Conservation (phyloP, 1,140 invertebrate species). For the Magallana gigas region DNA sequence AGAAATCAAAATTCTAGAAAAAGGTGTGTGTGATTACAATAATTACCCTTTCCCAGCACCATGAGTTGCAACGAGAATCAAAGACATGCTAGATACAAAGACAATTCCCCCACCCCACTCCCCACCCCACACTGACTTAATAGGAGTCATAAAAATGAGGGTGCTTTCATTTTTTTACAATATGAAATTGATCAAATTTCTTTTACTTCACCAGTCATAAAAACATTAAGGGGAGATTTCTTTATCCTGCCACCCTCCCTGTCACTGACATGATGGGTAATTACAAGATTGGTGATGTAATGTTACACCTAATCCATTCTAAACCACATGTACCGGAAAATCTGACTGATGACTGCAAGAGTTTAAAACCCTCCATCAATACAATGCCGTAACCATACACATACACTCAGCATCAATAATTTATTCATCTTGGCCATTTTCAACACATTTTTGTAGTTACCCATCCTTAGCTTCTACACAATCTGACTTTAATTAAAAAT, state of each 20-base stretch:
- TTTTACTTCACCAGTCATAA: too few species aligned
- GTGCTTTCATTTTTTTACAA: too few species aligned
- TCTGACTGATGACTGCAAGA: slow-evolving; percentile 22
- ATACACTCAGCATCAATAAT: slow-evolving; percentile 30
- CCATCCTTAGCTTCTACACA: neutral
- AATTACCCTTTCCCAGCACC: too few species aligned
- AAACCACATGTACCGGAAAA: slow-evolving; percentile 11
- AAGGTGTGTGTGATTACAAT: too few species aligned
- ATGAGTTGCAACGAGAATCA: too few species aligned
- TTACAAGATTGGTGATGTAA: slow-evolving; percentile 23
- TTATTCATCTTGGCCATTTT: slow-evolving; percentile 33
- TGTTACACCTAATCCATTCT: slow-evolving; percentile 27
- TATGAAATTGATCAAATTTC: too few species aligned
- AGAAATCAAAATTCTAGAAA: too few species aligned
- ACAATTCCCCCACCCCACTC: too few species aligned
- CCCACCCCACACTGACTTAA: too few species aligned
- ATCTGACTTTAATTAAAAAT: slow-evolving; percentile 44
- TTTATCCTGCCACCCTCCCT: neutral
- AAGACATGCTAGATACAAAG: too few species aligned
- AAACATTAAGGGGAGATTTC: too few species aligned
- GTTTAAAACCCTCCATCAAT: slow-evolving; percentile 23
- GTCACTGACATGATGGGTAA: slow-evolving; percentile 10
- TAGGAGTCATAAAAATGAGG: too few species aligned
- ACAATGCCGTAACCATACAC: slow-evolving; percentile 23
- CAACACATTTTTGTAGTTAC: slow-evolving; percentile 33